Percentiles rank a stretch among this genome's conserved stretches.
Conservation (phyloP, 2,113 vertebrate species). For the Myotis yumanensis region DNA sequence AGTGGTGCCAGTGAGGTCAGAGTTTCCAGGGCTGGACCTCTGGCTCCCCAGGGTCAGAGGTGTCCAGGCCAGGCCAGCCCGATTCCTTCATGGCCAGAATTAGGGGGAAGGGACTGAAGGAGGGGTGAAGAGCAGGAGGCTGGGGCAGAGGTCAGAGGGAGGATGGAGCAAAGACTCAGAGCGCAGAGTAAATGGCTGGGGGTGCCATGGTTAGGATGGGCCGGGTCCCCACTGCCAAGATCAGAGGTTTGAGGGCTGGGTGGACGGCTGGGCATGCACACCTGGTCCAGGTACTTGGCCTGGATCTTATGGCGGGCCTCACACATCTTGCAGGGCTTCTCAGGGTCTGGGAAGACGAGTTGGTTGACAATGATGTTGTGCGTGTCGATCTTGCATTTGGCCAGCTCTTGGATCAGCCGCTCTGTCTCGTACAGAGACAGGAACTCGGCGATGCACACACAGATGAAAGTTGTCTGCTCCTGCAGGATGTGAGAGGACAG, state of each 20-base stretch:
- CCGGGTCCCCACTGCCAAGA: background rate
- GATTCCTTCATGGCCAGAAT: background rate
- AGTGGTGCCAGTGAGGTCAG: background rate
- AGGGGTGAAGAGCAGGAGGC: background rate
- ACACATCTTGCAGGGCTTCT: slow-evolving; percentile 94
- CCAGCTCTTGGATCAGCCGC: slow-evolving; percentile 95
- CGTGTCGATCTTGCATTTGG: slow-evolving; percentile 95
- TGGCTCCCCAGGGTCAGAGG: background rate
- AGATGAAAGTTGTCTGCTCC: slow-evolving; percentile 98
- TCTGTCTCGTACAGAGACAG: slow-evolving; percentile 96
- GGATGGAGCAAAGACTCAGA: background rate
- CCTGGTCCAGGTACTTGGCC: slow-evolving; percentile 98
- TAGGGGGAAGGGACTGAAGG: background rate
- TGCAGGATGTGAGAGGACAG: slow-evolving; percentile 47
- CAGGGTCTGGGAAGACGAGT: slow-evolving; percentile 91
- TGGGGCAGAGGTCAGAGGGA: background rate
- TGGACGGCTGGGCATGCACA: slow-evolving; percentile 57
- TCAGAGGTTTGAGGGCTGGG: background rate
- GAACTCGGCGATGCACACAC: slow-evolving; percentile 96
- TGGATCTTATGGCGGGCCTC: slow-evolving; percentile 97
- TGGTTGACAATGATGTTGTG: slow-evolving; percentile 98
- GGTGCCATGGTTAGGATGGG: background rate
- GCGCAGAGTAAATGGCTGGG: background rate
- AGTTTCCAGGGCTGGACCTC: background rate
- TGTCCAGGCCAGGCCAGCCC: background rate